Evolutionary conservation across 2,113 vertebrate genomes (phyloP).

Genomic region (Phylloscopus whistleri): DNA sequence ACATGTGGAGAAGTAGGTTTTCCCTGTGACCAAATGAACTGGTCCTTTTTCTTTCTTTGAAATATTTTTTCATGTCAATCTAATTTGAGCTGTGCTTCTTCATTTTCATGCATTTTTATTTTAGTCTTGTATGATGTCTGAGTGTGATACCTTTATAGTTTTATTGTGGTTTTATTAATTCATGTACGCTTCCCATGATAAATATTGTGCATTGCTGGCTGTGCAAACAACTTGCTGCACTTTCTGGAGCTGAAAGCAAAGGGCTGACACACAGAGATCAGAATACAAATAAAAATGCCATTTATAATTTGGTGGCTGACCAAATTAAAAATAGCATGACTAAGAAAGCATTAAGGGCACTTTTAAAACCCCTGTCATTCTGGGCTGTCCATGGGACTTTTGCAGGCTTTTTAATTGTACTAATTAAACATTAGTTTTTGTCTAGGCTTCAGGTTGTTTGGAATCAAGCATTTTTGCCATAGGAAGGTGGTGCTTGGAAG

Average conservation of each 20-base stretch:
- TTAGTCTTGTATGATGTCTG: neutral
- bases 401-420: slow-evolving; percentile 5
- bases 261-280: neutral
- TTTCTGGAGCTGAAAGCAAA: neutral
- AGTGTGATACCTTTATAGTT: neutral
- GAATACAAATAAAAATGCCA: neutral
- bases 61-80: neutral
- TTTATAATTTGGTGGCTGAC: neutral
- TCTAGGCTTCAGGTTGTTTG: neutral
- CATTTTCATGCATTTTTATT: neutral
- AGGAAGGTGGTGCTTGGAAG: neutral
- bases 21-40: neutral
- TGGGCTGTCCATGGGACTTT: neutral
- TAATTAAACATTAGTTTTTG: neutral
- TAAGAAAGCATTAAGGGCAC: neutral
- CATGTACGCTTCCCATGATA: slow-evolving; percentile 12
- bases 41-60: neutral
- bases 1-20: neutral
- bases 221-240: neutral
- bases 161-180: slow-evolving; percentile 35
- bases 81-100: neutral
- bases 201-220: neutral
- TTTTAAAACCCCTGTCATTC: neutral
- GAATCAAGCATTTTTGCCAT: neutral
- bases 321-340: neutral